Base-by-base conservation (phyloP, 2,797 vertebrate species). In the Mionectes olivaceus region DNA sequence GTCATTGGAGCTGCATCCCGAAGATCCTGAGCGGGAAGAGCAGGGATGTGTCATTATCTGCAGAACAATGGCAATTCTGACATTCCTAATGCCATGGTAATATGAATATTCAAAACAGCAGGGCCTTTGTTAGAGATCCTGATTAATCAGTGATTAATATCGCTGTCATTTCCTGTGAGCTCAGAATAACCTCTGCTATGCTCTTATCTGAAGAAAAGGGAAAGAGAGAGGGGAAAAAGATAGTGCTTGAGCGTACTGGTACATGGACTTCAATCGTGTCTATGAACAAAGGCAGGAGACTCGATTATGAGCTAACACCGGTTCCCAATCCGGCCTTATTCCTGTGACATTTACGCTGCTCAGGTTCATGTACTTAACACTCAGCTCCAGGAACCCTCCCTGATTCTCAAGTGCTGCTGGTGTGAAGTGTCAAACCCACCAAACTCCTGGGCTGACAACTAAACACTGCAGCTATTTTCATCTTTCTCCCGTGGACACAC, bases 131-230 rank as follows among this genome's bases (percentile, higher is more conserved):
- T 89, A 93, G 73, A 77, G 37, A 68, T 27, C 60, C 80, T 82
- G 85, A 88, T 95, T 94, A 95, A 93, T 70, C 21, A 3, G 83
- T 94, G 94, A 97, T 95, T 94, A 95, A 94, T 76, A 94, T 93
- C 3, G 0, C 53, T 87, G 87, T 77, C 63, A 74, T 94, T 96
- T 97, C 94, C 93, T 85, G 71, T 32, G 76, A 75, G 35, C 68
- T 94, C 73, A 89, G 87, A 95, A 83, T 86, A 94, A 86, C 22
- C 15, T 73, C 61, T 86, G 79, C 59, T 89, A 1, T 43, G 73
- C 19, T 96, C 39, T 92, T 93, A 91, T 78, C 83, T 90, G 88
- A 74, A 91, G 76, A 90, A 73, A 86, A 55, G 76, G 76, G 50
- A 73, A 86, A 19, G 76, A 89, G 33, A 89, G 44, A 87, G 57